Base-by-base conservation (phyloP, 2,113 vertebrate species). In the Nyctereutes procyonoides region DNA sequence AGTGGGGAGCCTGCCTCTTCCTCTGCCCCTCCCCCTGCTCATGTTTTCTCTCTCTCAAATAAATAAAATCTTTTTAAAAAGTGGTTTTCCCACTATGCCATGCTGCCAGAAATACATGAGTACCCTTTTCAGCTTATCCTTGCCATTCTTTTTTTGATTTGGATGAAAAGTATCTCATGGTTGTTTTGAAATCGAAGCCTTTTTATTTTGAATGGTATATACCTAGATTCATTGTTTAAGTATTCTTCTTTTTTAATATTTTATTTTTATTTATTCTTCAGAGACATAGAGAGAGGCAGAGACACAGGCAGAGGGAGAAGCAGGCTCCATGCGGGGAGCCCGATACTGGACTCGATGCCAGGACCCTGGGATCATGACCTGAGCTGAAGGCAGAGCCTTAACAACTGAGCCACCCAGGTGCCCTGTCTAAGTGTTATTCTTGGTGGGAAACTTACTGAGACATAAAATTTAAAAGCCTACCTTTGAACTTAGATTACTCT, bases 401-500 rank as follows among this genome's bases (percentile, higher is more conserved):
- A 43, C 43, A 43, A 43, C 43, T 43, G 43, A 43, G 43, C 43
- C 43, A 43, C 43, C 43, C 43, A 43, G 43, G 43, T 43, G 43
- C 43, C 43, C 35, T 38, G 38, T 38, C 38, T 93, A 93, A 73
- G 28, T 79, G 77, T 85, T 94, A 48, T 80, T 86, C 20, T 96
- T 81, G 6, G 32, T 56, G 69, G 13, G 67, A 69, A 96, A 43
- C 8, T 55, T 91, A 56, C 9, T 73, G 38, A 96, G 82, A 93
- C 24, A 94, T 28, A 71, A 85, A 84, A 88, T 73, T 83, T 87
- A 35, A 92, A 84, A 74, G 15, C 56, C 20, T 60, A 3, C 5
- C 73, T 98, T 96, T 62, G 77, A 94, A 84, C 10, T 88, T 88
- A 73, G 38, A 79, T 93, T 89, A 38, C 43, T 82, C 90, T 86